Evolutionary conservation across 2,113 vertebrate species (phyloP).

Genomic region (Spea bombifrons): DNA sequence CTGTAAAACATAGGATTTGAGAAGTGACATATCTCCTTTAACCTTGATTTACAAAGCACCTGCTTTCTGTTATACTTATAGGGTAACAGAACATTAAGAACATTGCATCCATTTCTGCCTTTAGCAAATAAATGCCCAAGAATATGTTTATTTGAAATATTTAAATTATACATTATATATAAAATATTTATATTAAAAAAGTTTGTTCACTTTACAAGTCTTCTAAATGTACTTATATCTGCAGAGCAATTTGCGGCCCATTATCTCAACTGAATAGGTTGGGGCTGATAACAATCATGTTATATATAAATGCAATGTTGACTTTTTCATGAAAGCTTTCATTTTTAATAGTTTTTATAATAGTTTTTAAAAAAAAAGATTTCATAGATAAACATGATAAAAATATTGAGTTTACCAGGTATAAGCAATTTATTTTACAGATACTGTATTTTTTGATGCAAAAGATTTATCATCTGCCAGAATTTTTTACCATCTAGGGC

Average conservation of each 20-base stretch:
- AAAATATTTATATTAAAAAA: background rate
- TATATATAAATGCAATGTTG: background rate
- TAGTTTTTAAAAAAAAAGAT: background rate
- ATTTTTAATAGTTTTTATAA: background rate
- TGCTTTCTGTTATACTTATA: no score
- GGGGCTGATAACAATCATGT: background rate
- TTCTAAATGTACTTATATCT: background rate
- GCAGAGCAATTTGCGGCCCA: background rate
- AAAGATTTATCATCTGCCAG: conserved; percentile 59
- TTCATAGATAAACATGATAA: background rate
- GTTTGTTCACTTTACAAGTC: background rate
- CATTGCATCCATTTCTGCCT: no score
- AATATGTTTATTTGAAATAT: background rate
- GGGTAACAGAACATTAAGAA: no score
- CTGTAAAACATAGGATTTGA: no score
- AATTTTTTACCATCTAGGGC: conserved; percentile 58
- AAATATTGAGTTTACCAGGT: background rate
- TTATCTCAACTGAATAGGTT: background rate
- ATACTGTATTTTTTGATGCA: conserved; percentile 56
- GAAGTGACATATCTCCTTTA: no score
- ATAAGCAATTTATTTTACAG: conserved; percentile 45
- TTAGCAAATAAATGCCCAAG: no score
- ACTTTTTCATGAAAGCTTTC: background rate
- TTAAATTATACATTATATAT: background rate
- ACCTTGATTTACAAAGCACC: no score